Base-by-base conservation (phyloP, 1,140 invertebrate genomes). In the Eubasilissa regina region DNA sequence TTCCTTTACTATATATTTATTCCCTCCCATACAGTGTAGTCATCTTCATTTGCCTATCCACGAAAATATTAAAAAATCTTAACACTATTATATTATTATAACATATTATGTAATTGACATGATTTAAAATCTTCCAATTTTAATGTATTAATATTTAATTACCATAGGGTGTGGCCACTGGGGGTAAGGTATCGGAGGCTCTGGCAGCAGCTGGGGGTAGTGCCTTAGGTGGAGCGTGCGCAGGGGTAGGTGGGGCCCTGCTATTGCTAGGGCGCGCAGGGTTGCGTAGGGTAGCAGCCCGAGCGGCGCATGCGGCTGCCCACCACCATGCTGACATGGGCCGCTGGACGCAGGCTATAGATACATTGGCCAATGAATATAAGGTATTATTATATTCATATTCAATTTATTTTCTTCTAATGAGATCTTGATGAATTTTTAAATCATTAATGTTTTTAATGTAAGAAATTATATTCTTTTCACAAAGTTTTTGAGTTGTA, bases 251-350 rank as follows among this genome's bases (percentile, higher is more conserved):
- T 64, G 94, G 94, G 64, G 95, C 97, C 83, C 86, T 99, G 11
- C 91, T 97, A 73, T 84, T 99, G 0, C 88, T 99, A 25, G 97
- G 97, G 0, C 94, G 94, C 0, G 93, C 94, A 83, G 93, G 93
- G 60, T 91, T 97, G 58, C 94, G 97, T 86, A 91, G 94, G 12
- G 91, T 97, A 68, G 94, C 93, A 76, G 91, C 98, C 83, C 88
- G 97, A 84, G 92, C 94, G 11, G 96, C 97, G 96, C 92, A 93
- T 83, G 94, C 98, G 86, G 86, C 95, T 84, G 85, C 95, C 78
- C 87, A 94, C 85, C 92, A 93, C 88, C 84, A 95, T 74, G 92
- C 93, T 11, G 91, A 92, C 81, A 92, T 92, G 83, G 93, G 91
- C 51, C 85, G 91, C n/a, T 91, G 92, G 88, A 85, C 90, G 19